phyloP scores from a whole-genome alignment of 53 echinoderm and acorn worm genomes.

The Arbacia lixula region DNA sequence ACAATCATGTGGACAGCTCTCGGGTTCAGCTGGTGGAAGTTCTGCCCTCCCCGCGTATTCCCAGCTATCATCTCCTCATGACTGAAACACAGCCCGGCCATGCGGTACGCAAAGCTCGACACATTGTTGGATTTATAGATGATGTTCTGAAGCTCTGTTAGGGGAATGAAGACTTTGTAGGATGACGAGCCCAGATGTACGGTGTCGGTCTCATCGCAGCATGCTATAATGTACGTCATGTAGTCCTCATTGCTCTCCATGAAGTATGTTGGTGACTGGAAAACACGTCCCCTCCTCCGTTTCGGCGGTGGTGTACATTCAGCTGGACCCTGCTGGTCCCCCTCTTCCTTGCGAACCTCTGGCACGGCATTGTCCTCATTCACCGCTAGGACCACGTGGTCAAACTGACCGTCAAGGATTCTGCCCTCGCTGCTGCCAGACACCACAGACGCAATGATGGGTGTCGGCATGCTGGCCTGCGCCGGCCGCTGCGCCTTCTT shows the following conservation, averaged over 20 bases:
- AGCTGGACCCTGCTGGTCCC: no score
- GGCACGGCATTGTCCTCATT: no score
- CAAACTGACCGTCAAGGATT: neutral
- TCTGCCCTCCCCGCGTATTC: constrained; percentile 66
- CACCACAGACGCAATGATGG: neutral
- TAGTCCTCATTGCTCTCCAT: no score
- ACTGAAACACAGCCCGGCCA: constrained; percentile 77
- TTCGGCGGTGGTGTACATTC: no score
- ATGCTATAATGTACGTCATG: no score
- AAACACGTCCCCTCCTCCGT: no score
- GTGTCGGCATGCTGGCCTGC: neutral
- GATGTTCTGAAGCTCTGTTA: constrained; percentile 69
- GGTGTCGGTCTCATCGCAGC: no score
- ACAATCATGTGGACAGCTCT: constrained; percentile 58
- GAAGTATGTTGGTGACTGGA: no score
- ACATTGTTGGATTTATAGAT: constrained; percentile 71
- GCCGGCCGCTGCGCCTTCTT: neutral
- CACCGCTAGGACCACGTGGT: constrained; percentile 28
- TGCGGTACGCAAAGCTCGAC: constrained; percentile 68
- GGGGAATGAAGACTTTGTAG: constrained; percentile 38
- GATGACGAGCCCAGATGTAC: neutral
- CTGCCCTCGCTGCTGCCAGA: neutral
- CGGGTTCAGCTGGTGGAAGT: constrained; percentile 69
- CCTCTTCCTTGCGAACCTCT: no score
- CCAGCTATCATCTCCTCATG: constrained; percentile 70